These are phyloP conservation scores for Bombus superbus DNA, from an alignment of 1,140 invertebrate species.

Conservation along the genomic window DNA sequence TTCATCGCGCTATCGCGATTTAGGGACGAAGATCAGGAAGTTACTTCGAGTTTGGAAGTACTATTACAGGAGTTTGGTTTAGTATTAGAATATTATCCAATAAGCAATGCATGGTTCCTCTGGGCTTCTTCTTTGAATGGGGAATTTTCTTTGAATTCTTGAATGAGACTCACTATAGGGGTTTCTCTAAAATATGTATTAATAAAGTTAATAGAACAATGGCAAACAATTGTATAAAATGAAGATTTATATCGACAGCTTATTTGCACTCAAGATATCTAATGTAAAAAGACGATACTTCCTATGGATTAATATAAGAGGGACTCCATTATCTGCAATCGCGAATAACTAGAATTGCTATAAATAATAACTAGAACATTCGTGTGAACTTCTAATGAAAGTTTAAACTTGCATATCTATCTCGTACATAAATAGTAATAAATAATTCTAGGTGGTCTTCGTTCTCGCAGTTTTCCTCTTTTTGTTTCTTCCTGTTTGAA, in stretches of 20 bases:
- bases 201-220: neutral
- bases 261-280: neutral
- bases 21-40: too few species aligned
- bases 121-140: too few species aligned
- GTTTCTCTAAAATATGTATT: neutral
- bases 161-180: too few species aligned
- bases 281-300: neutral
- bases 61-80: neutral
- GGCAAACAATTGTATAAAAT: neutral
- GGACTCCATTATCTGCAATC: neutral
- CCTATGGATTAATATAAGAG: neutral
- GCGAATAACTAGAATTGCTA: too few species aligned
- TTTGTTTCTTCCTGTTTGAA: neutral
- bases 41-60: neutral
- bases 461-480: neutral
- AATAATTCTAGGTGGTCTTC: neutral
- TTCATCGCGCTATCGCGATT: too few species aligned
- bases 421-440: neutral
- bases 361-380: too few species aligned
- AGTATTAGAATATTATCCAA: too few species aligned
- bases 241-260: neutral
- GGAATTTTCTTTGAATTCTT: too few species aligned
- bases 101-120: too few species aligned
- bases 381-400: too few species aligned
- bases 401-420: neutral